Percentiles rank a stretch among this genome's conserved stretches.
Evolutionary conservation across 2,888 invertebrate genomes (phyloP).

Genomic region (Acrocera orbiculus): DNA sequence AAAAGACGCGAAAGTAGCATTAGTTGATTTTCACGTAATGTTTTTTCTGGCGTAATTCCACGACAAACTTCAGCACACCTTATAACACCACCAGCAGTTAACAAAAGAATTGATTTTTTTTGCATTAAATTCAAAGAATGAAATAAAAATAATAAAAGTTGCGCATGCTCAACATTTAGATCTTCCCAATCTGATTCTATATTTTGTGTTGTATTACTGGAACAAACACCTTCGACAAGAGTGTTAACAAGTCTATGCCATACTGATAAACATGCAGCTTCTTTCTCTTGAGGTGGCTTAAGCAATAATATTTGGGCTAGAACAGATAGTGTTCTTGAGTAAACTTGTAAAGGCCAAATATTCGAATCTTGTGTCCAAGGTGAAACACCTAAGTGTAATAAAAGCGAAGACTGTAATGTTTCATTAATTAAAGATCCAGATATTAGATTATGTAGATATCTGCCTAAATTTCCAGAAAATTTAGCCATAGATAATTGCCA

Average conservation of each 20-base stretch:
- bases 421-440: slow-evolving; percentile 50
- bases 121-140: slow-evolving; percentile 91
- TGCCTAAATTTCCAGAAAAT: slow-evolving; percentile 29
- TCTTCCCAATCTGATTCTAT: slow-evolving; percentile 39
- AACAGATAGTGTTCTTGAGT: slow-evolving; percentile 58
- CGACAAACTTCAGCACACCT: slow-evolving; percentile 48
- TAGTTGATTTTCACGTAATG: slow-evolving; percentile 43
- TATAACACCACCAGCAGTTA: slow-evolving; percentile 59
- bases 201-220: slow-evolving; percentile 14
- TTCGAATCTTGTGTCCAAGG: slow-evolving; percentile 48
- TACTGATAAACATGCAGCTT: slow-evolving; percentile 75
- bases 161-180: slow-evolving; percentile 90
- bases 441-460: slow-evolving; percentile 45
- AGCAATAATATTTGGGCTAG: slow-evolving; percentile 71
- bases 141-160: slow-evolving; percentile 80
- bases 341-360: slow-evolving; percentile 62
- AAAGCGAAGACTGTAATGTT: slow-evolving; percentile 48
- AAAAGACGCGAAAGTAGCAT: slow-evolving; percentile 68
- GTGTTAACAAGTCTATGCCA: slow-evolving; percentile 85
- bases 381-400: slow-evolving; percentile 57
- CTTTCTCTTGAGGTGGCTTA: slow-evolving; percentile 69
- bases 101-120: slow-evolving; percentile 80
- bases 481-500: slow-evolving; percentile 31
- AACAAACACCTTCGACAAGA: slow-evolving; percentile 61
- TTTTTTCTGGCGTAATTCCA: slow-evolving; percentile 24